phyloP scores from a whole-genome alignment of 2,797 vertebrate species.

The Podargus strigoides region DNA sequence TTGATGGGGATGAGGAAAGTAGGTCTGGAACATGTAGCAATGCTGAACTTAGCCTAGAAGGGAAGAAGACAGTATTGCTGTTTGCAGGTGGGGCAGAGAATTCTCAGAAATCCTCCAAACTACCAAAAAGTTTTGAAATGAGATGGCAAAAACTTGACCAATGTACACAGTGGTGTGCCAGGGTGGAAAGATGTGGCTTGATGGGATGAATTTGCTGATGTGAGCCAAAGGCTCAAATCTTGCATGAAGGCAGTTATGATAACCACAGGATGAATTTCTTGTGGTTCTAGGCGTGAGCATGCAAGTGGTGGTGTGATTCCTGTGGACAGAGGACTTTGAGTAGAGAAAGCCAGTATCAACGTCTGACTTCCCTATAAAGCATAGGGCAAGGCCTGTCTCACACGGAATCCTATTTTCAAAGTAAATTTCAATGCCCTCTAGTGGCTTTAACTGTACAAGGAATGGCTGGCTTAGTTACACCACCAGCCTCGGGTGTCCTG shows the following conservation, averaged over 20 bases:
- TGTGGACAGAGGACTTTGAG: background rate
- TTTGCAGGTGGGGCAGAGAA: background rate
- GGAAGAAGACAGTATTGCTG: background rate
- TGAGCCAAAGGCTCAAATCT: background rate
- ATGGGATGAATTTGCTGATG: background rate
- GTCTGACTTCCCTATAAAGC: background rate
- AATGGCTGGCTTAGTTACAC: background rate
- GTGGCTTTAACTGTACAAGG: background rate
- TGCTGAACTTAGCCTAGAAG: background rate
- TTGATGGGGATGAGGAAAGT: background rate
- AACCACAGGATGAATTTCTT: background rate
- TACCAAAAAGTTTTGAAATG: background rate
- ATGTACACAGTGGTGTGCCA: background rate
- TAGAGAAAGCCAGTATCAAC: background rate
- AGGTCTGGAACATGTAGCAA: background rate
- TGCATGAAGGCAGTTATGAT: background rate
- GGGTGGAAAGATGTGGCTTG: background rate
- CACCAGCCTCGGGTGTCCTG: accelerated
- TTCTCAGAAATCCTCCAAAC: background rate
- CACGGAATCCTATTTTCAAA: background rate
- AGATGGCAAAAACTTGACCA: background rate
- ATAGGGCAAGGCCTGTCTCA: background rate
- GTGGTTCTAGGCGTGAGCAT: background rate
- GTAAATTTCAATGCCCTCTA: conserved; percentile 13
- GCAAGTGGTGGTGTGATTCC: background rate